phyloP scores from a whole-genome alignment of 1,140 invertebrate species.

The Drosophila simulans region DNA sequence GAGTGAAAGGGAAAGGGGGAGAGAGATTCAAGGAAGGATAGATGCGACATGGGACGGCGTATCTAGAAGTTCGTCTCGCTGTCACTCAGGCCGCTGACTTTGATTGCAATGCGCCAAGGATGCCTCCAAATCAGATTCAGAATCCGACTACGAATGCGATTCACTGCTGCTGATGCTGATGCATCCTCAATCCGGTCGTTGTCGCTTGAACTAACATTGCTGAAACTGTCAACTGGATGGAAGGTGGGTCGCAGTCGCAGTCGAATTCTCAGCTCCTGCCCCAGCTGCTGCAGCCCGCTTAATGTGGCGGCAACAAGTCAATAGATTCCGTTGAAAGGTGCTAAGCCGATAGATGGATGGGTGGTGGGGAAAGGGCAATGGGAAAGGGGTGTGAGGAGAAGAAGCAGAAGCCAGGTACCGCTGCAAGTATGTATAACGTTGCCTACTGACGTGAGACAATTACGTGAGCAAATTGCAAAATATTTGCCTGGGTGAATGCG shows the following conservation, averaged over 20 bases:
- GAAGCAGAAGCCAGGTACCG: conserved; percentile 2
- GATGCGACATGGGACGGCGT: conserved; percentile 13
- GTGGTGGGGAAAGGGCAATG: background rate
- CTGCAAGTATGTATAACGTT: conserved; percentile 39
- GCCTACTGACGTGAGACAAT: conserved; percentile 56
- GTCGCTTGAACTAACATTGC: conserved; percentile 72
- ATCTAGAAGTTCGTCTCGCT: conserved; percentile 71
- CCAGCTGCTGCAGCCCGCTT: conserved; percentile 25
- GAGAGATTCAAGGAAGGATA: background rate
- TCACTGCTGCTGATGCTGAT: background rate
- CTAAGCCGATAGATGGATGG: conserved; percentile 29
- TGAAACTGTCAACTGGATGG: conserved; percentile 60
- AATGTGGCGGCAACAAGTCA: conserved; percentile 78
- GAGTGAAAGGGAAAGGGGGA: background rate
- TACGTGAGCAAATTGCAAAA: conserved; percentile 61
- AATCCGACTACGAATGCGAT: background rate
- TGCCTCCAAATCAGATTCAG: conserved; percentile 30
- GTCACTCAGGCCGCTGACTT: conserved; percentile 71
- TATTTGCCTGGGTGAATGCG: conserved; percentile 45
- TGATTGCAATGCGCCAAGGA: conserved; percentile 80
- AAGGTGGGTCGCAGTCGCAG: conserved; percentile 12
- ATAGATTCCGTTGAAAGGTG: conserved; percentile 61
- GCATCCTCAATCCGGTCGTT: conserved; percentile 13
- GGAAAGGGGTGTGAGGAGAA: no score
- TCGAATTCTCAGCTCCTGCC: background rate